Conservation (phyloP, 2,797 vertebrate genomes). For the Acanthurus tractus region DNA sequence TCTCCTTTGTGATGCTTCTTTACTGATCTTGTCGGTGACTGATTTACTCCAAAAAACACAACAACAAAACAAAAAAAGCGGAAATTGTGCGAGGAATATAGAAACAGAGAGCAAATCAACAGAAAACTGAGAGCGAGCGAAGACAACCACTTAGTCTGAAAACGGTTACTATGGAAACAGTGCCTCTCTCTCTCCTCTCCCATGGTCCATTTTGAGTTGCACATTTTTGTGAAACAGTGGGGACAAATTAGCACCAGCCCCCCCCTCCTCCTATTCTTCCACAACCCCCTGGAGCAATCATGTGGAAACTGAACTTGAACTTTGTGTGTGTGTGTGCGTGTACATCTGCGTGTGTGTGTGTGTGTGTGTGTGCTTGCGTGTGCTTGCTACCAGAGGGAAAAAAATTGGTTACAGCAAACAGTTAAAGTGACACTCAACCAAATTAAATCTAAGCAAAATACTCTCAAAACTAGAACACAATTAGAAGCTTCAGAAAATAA, state of each 20-base stretch:
- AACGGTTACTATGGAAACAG: slow-evolving; percentile 83
- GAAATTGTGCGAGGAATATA: slow-evolving; percentile 31
- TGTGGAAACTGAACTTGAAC: background rate
- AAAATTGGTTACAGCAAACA: too few species aligned
- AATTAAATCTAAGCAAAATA: too few species aligned
- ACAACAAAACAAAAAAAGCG: background rate
- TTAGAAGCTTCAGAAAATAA: too few species aligned
- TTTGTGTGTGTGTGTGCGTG: too few species aligned
- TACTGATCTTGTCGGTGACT: slow-evolving; percentile 25
- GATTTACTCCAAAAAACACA: slow-evolving; percentile 36
- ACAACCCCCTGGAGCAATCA: slow-evolving; percentile 1
- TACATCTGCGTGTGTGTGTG: too few species aligned
- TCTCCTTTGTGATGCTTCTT: slow-evolving; percentile 37
- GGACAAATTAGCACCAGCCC: slow-evolving; percentile 63
- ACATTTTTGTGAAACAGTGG: slow-evolving; percentile 67
- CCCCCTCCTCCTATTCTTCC: slow-evolving; percentile 28
- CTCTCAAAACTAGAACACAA: too few species aligned
- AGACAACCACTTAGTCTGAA: slow-evolving; percentile 70
- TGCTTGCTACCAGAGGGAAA: too few species aligned
- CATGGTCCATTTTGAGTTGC: slow-evolving; percentile 59
- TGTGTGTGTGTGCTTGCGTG: too few species aligned
- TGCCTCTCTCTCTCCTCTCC: slow-evolving; percentile 62
- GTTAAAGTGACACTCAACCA: too few species aligned
- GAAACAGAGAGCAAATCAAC: slow-evolving; percentile 54
- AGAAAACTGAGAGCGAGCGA: slow-evolving; percentile 47